Conservation (phyloP, 2,888 invertebrate species). For the Laspeyria flexula region DNA sequence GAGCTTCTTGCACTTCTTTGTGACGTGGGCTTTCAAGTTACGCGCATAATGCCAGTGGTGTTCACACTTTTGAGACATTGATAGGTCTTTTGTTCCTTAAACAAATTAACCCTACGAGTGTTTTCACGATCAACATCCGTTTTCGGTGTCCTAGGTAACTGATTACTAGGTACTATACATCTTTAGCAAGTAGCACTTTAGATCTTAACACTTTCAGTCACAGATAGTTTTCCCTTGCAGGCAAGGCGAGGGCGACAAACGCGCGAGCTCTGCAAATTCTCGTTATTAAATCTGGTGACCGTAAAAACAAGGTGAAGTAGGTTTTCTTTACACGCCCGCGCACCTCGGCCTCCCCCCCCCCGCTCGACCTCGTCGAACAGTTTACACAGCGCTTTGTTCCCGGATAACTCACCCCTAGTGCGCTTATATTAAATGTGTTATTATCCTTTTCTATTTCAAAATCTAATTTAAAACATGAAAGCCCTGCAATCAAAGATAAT, state of each 20-base stretch:
- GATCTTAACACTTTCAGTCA: constrained; percentile 8
- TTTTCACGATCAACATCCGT: constrained; percentile 13
- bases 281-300: constrained; percentile 49
- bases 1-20: no score
- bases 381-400: constrained; percentile 20
- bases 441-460: constrained; percentile 1
- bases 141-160: constrained; percentile 22
- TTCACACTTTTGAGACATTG: no score
- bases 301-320: constrained; percentile 49
- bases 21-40: no score
- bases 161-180: constrained; percentile 14
- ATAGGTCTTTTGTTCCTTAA: constrained; percentile 2
- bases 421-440: neutral
- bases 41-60: no score
- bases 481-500: neutral
- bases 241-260: constrained; percentile 25
- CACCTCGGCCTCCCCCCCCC: neutral
- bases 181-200: neutral
- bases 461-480: constrained; percentile 3
- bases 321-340: constrained; percentile 30
- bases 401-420: constrained; percentile 11
- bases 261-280: constrained; percentile 40
- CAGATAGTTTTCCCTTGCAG: constrained; percentile 20
- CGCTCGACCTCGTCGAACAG: constrained; percentile 2
- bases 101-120: constrained; percentile 6